Percentiles rank a stretch among this genome's conserved stretches.
These are phyloP conservation scores for Drosophila phalerata DNA, from an alignment of 2,888 invertebrate genomes.

Conservation along the genomic window DNA sequence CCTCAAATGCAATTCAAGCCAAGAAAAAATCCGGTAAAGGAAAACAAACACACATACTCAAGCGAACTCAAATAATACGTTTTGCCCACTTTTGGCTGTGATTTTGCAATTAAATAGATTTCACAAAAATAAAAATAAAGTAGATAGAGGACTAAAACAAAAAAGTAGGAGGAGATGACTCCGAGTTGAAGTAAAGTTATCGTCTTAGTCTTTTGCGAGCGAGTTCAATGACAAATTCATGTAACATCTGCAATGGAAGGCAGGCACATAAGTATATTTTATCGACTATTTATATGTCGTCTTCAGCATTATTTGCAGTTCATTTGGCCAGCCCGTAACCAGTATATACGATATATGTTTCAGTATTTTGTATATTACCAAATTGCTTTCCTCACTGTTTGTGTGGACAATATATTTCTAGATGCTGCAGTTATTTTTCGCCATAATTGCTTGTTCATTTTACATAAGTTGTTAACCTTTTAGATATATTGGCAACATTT, in stretches of 20 bases:
- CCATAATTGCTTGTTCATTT: conserved; percentile 12
- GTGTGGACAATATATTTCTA: conserved; percentile 38
- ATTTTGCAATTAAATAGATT: conserved; percentile 80
- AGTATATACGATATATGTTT: not conserved
- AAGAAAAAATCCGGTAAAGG: conserved; percentile 64
- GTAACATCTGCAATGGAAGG: conserved; percentile 55
- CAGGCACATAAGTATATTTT: conserved; percentile 30
- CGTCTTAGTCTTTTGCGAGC: conserved; percentile 10
- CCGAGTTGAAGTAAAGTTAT: conserved; percentile 6
- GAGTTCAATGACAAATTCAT: conserved; percentile 77
- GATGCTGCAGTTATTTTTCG: conserved; percentile 26
- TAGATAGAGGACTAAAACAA: not conserved
- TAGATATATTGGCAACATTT: conserved; percentile 4
- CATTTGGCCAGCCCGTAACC: conserved; percentile 54
- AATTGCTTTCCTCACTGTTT: conserved; percentile 2
- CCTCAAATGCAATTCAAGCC: conserved; percentile 48
- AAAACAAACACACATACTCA: conserved; percentile 61
- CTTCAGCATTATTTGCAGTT: conserved; percentile 67
- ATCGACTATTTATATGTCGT: conserved; percentile 57
- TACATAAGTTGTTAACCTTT: conserved; percentile 19
- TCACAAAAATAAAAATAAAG: conserved; percentile 30
- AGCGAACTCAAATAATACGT: conserved; percentile 25
- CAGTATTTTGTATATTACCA: conserved; percentile 16
- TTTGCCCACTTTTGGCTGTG: conserved; percentile 74
- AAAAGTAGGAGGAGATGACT: not conserved